Evolutionary conservation across 2,797 vertebrate genomes (phyloP).

Genomic region (Esox lucius): DNA sequence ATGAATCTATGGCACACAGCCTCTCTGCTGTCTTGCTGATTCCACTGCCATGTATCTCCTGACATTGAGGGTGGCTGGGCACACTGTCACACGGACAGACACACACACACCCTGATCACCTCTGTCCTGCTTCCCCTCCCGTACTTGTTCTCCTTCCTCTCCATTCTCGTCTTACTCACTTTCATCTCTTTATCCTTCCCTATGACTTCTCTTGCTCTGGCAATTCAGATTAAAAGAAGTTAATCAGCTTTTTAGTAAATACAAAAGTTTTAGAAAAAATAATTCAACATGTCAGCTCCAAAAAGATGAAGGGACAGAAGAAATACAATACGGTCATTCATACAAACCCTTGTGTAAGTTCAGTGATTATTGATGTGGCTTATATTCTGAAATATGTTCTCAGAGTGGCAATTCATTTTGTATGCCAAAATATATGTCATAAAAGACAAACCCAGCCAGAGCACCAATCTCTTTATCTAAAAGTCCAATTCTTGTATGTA

Average conservation of each 20-base stretch:
- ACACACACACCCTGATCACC: not conserved
- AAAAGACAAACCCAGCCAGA: not conserved
- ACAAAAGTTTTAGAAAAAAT: not conserved
- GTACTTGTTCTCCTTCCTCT: not conserved
- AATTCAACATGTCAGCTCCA: not conserved
- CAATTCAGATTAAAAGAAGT: not conserved
- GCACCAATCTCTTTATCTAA: not conserved
- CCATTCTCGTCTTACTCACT: not conserved
- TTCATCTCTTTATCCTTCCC: not conserved
- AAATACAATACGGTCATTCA: not conserved
- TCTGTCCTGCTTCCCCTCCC: not conserved
- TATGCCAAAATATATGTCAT: no score
- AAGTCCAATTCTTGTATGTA: not conserved
- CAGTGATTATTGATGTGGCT: no score
- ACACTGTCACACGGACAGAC: slow-evolving; percentile 1
- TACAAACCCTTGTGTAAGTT: no score
- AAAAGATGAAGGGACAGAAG: not conserved
- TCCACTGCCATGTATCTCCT: slow-evolving; percentile 34
- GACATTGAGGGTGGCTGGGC: not conserved
- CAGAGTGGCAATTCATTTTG: no score
- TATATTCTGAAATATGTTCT: no score
- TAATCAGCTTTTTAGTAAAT: not conserved
- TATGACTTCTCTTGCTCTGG: not conserved
- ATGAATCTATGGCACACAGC: not conserved
- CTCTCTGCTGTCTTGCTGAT: not conserved